A percentile compares a stretch with the other conserved stretches of the same genome.
phyloP scores from a whole-genome alignment of 2,797 vertebrate genomes.

The Pelodytes ibericus region DNA sequence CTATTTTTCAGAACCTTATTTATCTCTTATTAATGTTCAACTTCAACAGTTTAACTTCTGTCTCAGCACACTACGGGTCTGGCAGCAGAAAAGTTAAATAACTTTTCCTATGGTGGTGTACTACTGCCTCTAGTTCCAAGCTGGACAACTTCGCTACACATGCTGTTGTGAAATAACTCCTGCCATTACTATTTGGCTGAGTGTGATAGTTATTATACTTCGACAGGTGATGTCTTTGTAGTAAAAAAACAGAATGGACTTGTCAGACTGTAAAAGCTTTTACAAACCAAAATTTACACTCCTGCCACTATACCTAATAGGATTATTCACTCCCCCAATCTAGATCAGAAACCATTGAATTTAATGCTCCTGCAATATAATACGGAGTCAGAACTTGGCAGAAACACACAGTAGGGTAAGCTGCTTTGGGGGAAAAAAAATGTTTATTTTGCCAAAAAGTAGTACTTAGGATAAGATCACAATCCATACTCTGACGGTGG shows the following conservation, averaged over 20 bases:
- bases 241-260: not conserved
- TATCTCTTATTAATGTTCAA: too few relatives aligned
- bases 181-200: not conserved
- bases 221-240: not conserved
- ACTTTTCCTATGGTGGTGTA: too few relatives aligned
- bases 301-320: not conserved
- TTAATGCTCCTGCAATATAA: not conserved
- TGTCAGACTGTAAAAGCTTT: not conserved
- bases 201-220: not conserved
- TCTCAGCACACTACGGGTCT: too few relatives aligned
- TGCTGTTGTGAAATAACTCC: too few relatives aligned
- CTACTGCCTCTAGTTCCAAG: too few relatives aligned
- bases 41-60: too few relatives aligned
- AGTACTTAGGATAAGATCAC: not conserved
- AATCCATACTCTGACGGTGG: not conserved
- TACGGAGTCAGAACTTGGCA: not conserved
- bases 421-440: slow-evolving; percentile 8
- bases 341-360: not conserved
- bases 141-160: too few relatives aligned
- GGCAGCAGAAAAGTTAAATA: too few relatives aligned
- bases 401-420: slow-evolving; percentile 21
- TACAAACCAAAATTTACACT: not conserved
- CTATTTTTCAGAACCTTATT: not conserved
- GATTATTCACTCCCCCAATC: slow-evolving; percentile 13
- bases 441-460: not conserved